Evolutionary conservation across 2,888 invertebrate species (phyloP), one percentile per base, ranked within the genome.

Genomic region (Microctonus aethiopoides): DNA sequence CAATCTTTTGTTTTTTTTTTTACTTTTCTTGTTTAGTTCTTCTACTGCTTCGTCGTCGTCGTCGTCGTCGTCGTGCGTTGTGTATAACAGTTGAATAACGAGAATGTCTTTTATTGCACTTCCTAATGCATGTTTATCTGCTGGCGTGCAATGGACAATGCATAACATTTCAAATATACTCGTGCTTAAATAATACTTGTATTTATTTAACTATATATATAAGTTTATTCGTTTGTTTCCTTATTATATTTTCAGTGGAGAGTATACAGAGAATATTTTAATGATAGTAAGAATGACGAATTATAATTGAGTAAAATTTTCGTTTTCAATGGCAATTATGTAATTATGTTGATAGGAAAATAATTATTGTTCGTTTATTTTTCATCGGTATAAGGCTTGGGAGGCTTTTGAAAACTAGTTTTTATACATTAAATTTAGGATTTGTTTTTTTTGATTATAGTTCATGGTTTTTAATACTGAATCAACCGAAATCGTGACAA

Each of bases 71-170:
- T n/a, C n/a, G n/a, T n/a, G n/a, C n/a, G 52, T 65, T 34, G 52
- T 54, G 34, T 65, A 39, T 39, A 52, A 26, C 62, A 20, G 62
- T 46, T 62, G 62, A 65, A 65, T 65, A 65, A 65, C 36, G 54
- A 65, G 52, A 54, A 52, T 54, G 64, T 32, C 52, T 65, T 65
- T 65, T 65, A 65, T 65, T 65, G 52, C 64, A 65, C 64, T 65
- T 34, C 54, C 64, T 65, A 65, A 65, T 65, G 54, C 54, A 52
- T 65, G 64, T 65, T 56, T n/a, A 29, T 13, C 56, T 26, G 29
- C 52, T 52, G 54, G 13, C 52, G 54, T 61, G 24, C 36, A 61
- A 22, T 9, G n/a, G 56, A 56, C 41, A 41, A 61, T 61, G 61
- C 24, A 39, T 20, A 61, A 22, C 22, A 61, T 26, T n/a, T 39